These are phyloP conservation scores for Macrobrachium nipponense DNA, from an alignment of 1,140 invertebrate genomes.

Conservation along the genomic window DNA sequence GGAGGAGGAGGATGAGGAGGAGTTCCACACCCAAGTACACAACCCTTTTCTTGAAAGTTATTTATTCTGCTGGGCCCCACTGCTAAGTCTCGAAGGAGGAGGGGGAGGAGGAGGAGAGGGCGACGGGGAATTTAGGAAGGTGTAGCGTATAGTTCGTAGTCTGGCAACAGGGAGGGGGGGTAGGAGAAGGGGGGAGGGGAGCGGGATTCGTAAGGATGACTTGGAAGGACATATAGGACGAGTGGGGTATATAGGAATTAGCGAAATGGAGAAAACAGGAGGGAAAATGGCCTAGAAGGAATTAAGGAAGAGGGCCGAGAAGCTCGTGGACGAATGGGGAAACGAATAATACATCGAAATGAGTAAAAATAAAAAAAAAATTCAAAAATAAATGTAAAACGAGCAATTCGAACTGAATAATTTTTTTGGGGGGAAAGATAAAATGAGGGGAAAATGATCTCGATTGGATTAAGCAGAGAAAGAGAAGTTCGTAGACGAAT, in stretches of 20 bases:
- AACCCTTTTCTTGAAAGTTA: slow-evolving; percentile 1
- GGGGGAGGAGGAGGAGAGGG: no score
- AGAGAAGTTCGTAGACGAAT: no score
- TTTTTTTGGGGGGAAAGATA: no score
- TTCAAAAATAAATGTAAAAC: no score
- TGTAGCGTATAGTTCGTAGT: no score
- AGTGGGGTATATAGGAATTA: background rate
- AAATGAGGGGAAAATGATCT: no score
- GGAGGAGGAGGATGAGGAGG: no score
- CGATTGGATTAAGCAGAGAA: no score
- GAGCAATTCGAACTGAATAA: no score
- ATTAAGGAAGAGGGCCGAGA: background rate
- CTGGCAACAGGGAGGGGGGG: no score
- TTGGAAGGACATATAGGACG: background rate
- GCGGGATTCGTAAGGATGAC: background rate
- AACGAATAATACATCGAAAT: background rate
- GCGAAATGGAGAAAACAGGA: background rate
- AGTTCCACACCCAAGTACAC: background rate
- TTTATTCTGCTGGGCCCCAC: background rate
- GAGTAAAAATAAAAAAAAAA: background rate
- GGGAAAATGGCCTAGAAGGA: background rate
- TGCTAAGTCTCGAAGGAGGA: background rate
- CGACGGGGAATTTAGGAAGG: background rate
- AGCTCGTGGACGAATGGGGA: background rate
- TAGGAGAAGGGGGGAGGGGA: background rate